These are phyloP conservation scores for Psammodynastes pulverulentus DNA, from an alignment of 2,113 vertebrate species.

Conservation along the genomic window DNA sequence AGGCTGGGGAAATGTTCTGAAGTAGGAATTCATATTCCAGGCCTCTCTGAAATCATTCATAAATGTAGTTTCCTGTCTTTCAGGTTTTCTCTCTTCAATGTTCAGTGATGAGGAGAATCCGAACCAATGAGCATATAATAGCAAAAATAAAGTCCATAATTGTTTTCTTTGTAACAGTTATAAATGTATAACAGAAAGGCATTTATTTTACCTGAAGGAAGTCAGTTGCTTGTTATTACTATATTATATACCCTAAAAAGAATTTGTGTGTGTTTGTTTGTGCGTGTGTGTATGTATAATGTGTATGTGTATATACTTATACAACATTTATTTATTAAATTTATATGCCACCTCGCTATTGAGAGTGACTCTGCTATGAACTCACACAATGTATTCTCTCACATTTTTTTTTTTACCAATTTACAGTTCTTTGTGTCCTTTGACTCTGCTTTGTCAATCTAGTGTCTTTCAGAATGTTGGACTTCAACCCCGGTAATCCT, in stretches of 20 bases:
- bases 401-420: background rate
- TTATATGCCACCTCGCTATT: background rate
- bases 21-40: background rate
- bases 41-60: background rate
- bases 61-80: background rate
- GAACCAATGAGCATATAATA: background rate
- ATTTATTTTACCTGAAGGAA: background rate
- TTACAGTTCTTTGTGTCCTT: background rate
- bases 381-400: background rate
- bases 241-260: too few species aligned
- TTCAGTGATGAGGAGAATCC: background rate
- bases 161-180: background rate
- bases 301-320: background rate
- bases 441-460: background rate
- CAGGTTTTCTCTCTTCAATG: background rate
- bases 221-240: background rate
- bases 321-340: background rate
- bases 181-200: background rate
- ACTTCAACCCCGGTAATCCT: background rate
- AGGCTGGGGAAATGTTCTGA: background rate
- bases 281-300: too few species aligned
- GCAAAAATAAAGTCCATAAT: background rate
- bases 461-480: background rate
- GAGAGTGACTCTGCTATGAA: background rate
- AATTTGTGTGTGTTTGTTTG: too few species aligned